Evolutionary conservation across 2,888 invertebrate species (phyloP).

Genomic region (Acanthoscelides obtectus): DNA sequence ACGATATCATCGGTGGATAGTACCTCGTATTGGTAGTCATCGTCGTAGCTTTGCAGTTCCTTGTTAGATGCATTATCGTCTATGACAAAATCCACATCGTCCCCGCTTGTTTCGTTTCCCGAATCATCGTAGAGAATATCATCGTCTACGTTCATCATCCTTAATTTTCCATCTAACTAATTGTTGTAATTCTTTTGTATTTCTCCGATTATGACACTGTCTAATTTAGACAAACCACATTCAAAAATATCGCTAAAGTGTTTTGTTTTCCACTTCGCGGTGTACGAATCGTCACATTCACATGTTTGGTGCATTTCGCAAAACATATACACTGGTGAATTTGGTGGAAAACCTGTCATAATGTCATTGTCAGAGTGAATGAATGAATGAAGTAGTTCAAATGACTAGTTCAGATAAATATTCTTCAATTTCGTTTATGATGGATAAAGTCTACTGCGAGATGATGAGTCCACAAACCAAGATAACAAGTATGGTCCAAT

Average conservation of each 20-base stretch:
- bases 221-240: slow-evolving; percentile 25
- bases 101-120: slow-evolving; percentile 89
- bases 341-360: neutral
- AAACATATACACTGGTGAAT: no score
- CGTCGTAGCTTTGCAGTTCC: slow-evolving; percentile 75
- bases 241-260: slow-evolving; percentile 16
- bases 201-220: slow-evolving; percentile 22
- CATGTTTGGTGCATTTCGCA: slow-evolving; percentile 22
- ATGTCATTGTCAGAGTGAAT: neutral
- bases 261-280: slow-evolving; percentile 15
- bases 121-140: slow-evolving; percentile 86
- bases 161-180: slow-evolving; percentile 9
- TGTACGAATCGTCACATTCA: slow-evolving; percentile 11
- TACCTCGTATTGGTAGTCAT: slow-evolving; percentile 93
- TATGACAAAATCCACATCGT: slow-evolving; percentile 91
- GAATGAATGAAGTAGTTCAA: neutral
- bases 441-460: no score
- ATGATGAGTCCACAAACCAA: no score
- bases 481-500: no score
- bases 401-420: no score
- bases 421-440: no score
- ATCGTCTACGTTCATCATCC: slow-evolving; percentile 85
- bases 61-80: slow-evolving; percentile 74
- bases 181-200: slow-evolving; percentile 12
- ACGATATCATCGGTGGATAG: slow-evolving; percentile 95